phyloP scores from a whole-genome alignment of 1,140 invertebrate genomes.

The Drosophila rufa region DNA sequence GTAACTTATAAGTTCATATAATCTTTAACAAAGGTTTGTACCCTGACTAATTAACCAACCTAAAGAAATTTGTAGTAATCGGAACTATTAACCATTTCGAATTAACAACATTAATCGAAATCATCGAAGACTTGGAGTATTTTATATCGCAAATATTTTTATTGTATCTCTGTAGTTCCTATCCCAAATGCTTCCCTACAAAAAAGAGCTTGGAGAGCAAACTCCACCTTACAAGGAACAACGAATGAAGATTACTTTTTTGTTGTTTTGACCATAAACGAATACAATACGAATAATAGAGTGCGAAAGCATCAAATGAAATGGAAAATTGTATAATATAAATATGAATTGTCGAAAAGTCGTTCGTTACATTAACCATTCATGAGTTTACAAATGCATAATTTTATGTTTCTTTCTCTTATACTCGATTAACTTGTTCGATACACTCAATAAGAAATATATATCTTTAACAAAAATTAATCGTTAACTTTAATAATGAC shows the following conservation, averaged over 20 bases:
- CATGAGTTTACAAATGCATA: conserved; percentile 73
- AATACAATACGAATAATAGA: conserved; percentile 40
- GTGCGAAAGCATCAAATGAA: conserved; percentile 42
- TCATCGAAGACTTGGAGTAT: conserved; percentile 4
- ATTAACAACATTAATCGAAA: conserved; percentile 16
- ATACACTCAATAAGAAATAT: conserved; percentile 71
- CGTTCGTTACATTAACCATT: conserved; percentile 81
- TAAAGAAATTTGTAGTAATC: conserved; percentile 28
- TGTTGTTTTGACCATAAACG: conserved; percentile 46
- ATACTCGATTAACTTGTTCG: conserved; percentile 76
- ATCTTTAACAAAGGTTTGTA: conserved; percentile 65
- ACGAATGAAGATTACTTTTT: conserved; percentile 80
- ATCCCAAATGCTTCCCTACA: conserved; percentile 57
- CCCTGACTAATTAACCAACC: conserved; percentile 23
- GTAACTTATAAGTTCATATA: neutral
- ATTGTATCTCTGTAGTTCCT: conserved; percentile 32
- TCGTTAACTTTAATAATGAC: conserved; percentile 73
- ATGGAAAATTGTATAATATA: conserved; percentile 65
- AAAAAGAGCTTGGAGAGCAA: conserved; percentile 73
- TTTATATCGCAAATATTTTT: conserved; percentile 79
- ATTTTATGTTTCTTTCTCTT: conserved; percentile 75
- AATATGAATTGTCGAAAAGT: conserved; percentile 69
- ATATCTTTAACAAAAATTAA: conserved; percentile 78
- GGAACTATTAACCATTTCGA: conserved; percentile 40
- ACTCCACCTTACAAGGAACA: conserved; percentile 82